Evolutionary conservation across 1,140 invertebrate genomes (phyloP).

Genomic region (Lordiphosa clarofinis): DNA sequence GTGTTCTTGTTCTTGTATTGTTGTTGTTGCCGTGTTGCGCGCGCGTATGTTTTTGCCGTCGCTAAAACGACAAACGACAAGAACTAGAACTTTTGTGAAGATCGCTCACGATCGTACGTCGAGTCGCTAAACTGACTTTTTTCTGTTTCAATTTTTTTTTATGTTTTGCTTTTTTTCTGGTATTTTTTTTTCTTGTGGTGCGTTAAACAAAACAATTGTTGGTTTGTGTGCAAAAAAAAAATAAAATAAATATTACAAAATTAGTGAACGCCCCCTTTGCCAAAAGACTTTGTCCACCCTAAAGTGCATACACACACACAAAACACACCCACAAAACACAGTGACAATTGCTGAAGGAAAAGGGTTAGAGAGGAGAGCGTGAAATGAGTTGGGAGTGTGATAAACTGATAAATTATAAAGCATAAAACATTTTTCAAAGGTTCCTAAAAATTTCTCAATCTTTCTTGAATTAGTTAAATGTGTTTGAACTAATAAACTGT

Average conservation of each 20-base stretch:
- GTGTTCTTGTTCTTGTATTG: constrained; percentile 30
- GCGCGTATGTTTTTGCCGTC: constrained; percentile 59
- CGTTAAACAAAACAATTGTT: constrained; percentile 13
- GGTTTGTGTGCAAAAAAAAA: not conserved
- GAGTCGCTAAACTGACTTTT: no score
- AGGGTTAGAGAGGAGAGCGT: no score
- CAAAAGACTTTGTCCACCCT: constrained; percentile 7
- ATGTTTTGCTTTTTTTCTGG: no score
- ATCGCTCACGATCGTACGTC: not conserved
- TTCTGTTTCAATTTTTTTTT: no score
- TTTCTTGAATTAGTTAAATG: no score
- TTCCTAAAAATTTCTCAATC: no score
- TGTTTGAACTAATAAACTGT: no score
- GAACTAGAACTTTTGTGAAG: constrained; percentile 2
- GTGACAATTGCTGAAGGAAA: no score
- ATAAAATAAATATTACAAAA: not conserved
- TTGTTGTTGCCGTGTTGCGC: constrained; percentile 42
- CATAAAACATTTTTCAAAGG: no score
- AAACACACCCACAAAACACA: constrained; percentile 4
- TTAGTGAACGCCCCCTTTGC: constrained; percentile 2
- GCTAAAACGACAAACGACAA: constrained; percentile 50
- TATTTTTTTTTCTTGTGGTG: constrained; percentile 42
- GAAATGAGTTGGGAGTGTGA: no score
- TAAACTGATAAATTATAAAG: no score
- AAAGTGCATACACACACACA: constrained; percentile 5